Conservation (phyloP, 2,888 invertebrate species). For the Callosobruchus maculatus region DNA sequence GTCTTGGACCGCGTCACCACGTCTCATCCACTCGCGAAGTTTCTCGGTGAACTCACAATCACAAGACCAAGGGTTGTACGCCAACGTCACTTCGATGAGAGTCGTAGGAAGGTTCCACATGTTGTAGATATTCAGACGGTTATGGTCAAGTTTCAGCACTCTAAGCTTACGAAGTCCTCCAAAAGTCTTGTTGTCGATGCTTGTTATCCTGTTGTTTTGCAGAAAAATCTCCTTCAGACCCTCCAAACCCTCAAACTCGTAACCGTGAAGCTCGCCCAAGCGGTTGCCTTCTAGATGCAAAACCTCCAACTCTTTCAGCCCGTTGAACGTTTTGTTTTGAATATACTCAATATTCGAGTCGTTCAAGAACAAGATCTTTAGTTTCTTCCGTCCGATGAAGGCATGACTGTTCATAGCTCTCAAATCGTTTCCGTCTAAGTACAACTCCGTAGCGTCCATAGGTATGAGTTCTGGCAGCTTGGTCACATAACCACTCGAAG, state of each 20-base stretch:
- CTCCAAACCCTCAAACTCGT: conserved; percentile 77
- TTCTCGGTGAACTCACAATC: conserved; percentile 75
- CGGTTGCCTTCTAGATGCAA: conserved; percentile 74
- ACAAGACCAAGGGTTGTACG: conserved; percentile 78
- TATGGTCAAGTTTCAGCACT: conserved; percentile 67
- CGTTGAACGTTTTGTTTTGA: conserved; percentile 81
- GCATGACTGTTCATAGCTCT: conserved; percentile 74
- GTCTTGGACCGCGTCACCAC: conserved; percentile 65
- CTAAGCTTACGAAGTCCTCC: conserved; percentile 61
- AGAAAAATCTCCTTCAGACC: conserved; percentile 69
- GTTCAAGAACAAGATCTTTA: conserved; percentile 73
- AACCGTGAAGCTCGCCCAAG: conserved; percentile 66
- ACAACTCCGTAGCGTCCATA: conserved; percentile 87
- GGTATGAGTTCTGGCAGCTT: conserved; percentile 78
- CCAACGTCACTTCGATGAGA: conserved; percentile 63
- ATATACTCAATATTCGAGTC: conserved; percentile 73
- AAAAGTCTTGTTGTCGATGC: conserved; percentile 71
- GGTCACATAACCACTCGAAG: conserved; percentile 63
- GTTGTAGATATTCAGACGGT: conserved; percentile 64
- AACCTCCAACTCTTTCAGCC: conserved; percentile 71
- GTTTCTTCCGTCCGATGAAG: conserved; percentile 78
- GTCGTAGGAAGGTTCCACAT: conserved; percentile 69
- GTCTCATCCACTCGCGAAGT: conserved; percentile 72
- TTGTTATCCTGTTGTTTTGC: conserved; percentile 68
- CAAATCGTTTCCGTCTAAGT: conserved; percentile 80